Base-by-base conservation (phyloP, 2,888 invertebrate genomes). In the Drosophila subquinaria region DNA sequence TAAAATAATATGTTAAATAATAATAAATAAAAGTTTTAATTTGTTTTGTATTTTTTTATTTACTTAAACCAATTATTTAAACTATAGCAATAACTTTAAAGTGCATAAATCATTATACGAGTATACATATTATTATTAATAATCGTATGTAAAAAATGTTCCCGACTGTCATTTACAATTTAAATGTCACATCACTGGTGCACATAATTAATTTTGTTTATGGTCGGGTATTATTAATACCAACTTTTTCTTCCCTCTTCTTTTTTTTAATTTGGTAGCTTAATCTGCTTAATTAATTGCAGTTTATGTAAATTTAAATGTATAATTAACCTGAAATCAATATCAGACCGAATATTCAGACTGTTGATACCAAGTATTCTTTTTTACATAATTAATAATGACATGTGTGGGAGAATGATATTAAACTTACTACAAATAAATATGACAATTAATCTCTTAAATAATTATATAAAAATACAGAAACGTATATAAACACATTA, bases 321-420 rank as follows among this genome's bases (percentile, higher is more conserved):
- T 69, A 79, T 70, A 69, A 71, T 87, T 79, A 84, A 79, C 73
- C 76, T 73, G 84, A 89, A 87, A 89, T 83, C 85, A 81, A 87
- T 87, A 84, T 69, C 69, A 47, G n/a, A 30, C 40, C 52, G 60
- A 55, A 68, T 63, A 70, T 69, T 55, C 48, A 59, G 10, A 30
- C 15, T 13, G 40, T 11, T 42, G 15, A 50, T 66, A 61, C 66
- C 63, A 52, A 47, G 56, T 67, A 62, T 69, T 75, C 52, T 62
- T 66, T 79, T 79, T 55, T 45, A 60, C 72, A 76, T 82, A 85
- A 82, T 82, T 82, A 79, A 88, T 68, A 68, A 48, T 53, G 79
- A 71, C 76, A 72, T 67, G 55, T 60, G 66, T 40, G 53, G 45
- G 13, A 35, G 47, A 27, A 38, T 57, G 42, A 57, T 53, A 78